Evolutionary conservation across 2,888 invertebrate species (phyloP), one percentile per base, ranked within the genome.

Genomic region (Platycheirus rosarum): DNA sequence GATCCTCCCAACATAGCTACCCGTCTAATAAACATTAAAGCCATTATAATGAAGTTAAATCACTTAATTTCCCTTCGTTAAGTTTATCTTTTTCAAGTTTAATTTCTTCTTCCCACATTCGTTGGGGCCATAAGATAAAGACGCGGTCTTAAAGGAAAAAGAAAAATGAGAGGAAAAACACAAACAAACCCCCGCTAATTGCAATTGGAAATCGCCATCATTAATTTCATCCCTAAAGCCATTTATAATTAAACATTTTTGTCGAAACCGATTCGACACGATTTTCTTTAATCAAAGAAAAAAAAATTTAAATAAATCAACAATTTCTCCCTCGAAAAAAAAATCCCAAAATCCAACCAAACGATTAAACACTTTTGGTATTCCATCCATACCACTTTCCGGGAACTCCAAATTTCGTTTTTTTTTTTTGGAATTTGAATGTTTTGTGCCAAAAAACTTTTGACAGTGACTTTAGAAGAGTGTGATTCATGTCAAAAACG

Each of bases 271-370:
- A 66, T 73, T 73, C 66, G 77, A 18, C 65, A 35, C 57, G 57
- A 53, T 46, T 57, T 20, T 40, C 57, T 20, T 23, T 63, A 74
- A 74, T 74, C 51, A 53, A 20, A 23, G 46, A 32, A 32, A 57
- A 53, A n/a, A 57, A 62, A 66, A 78, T 78, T 78, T 78, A 73
- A 78, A 78, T 73, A 78, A 78, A 73, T 78, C 48, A 78, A 71
- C 78, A 73, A 73, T 66, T 66, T 73, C n/a, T n/a, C 40, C 44
- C 60, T 51, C 14, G 11, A 2, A 57, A 60, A 18, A 32, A 60
- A 60, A 66, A 70, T 13, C 1, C 14, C 5, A 26, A 70, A 65
- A 35, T 65, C 51, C 44, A 14, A 62, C 20, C 57, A 66, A 73
- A 78, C 73, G 73, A 78, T 78, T 78, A 66, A 78, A 78, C 78